Evolutionary conservation across 1,140 invertebrate genomes (phyloP), one percentile per base, ranked within the genome.

Genomic region (Eurytemora carolleeae): DNA sequence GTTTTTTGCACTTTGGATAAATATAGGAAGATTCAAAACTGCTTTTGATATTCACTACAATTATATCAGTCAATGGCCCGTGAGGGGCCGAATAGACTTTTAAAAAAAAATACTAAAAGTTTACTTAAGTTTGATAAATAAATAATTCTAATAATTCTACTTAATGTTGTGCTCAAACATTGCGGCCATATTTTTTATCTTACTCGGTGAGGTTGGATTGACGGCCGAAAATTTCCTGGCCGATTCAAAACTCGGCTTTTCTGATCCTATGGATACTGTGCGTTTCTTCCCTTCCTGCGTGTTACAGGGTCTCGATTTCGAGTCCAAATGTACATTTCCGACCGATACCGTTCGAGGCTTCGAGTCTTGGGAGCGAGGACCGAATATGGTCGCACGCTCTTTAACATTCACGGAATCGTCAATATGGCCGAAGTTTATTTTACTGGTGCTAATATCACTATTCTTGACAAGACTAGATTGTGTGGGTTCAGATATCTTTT

Each of bases 171-270:
- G 59, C 24, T 85, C 83, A 71, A 85, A 85, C 67, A 84, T 79
- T 53, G 83, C 82, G 63, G 83, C 80, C 78, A 85, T 83, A 70
- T 85, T 82, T 67, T 80, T 78, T 68, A 85, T 85, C 79, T 66
- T 78, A 64, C 20, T 55, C 54, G 58, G 65, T 67, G n/a, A 64
- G 63, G 16, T 61, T 55, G 31, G 63, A 53, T 18, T 57, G n/a
- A 26, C 18, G 1, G 56, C 44, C n/a, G 55, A 61, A n/a, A 19
- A 19, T n/a, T n/a, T 44, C 7, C 31, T n/a, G 31, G n/a, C 31
- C 31, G 7, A n/a, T 7, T 44, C n/a, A 44, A 44, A 12, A 44
- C 31, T 52, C 18, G 23, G 7, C 23, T 16, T 44, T 44, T 44
- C 31, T 58, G 26, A 21, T 24, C 22, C 59, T 59, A 26, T 22